These are phyloP conservation scores for Sinhomidia bicolor DNA, from an alignment of 2,888 invertebrate species.

Conservation along the genomic window DNA sequence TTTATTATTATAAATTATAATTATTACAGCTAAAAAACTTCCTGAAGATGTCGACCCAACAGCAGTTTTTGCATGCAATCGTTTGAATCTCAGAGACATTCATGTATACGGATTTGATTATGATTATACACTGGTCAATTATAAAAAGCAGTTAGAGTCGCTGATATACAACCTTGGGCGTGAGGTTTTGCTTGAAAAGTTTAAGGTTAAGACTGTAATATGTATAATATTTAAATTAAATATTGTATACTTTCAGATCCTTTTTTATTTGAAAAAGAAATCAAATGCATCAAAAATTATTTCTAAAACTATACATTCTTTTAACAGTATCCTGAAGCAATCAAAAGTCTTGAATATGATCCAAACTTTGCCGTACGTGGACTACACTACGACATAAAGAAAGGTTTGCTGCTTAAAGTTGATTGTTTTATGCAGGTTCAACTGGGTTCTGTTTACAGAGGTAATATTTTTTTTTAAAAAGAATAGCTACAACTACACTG, in stretches of 20 bases:
- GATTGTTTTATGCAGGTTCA: constrained; percentile 99
- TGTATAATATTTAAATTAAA: too few relatives aligned
- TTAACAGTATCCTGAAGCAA: constrained; percentile 92
- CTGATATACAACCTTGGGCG: constrained; percentile 95
- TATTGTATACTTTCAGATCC: too few relatives aligned
- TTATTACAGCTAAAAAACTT: constrained; percentile 89
- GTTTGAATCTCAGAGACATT: constrained; percentile 94
- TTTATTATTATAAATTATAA: too few relatives aligned
- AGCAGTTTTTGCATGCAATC: constrained; percentile 98
- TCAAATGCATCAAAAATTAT: too few relatives aligned
- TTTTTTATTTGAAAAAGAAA: too few relatives aligned
- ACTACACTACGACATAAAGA: constrained; percentile 97
- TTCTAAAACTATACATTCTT: constrained; percentile 77
- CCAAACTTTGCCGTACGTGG: constrained; percentile 98
- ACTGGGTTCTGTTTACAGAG: constrained; percentile 95
- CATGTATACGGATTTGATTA: constrained; percentile 99
- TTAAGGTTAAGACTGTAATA: constrained; percentile 89
- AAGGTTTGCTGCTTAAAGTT: constrained; percentile 95
- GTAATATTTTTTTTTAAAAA: constrained; percentile 81
- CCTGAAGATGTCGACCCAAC: constrained; percentile 92
- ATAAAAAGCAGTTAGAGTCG: constrained; percentile 93
- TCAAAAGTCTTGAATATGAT: constrained; percentile 91
- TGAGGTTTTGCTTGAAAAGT: constrained; percentile 92
- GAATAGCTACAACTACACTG: too few relatives aligned
- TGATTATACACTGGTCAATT: constrained; percentile 98